Evolutionary conservation across 1,140 invertebrate species (phyloP).

Genomic region (Drosophila watanabei): DNA sequence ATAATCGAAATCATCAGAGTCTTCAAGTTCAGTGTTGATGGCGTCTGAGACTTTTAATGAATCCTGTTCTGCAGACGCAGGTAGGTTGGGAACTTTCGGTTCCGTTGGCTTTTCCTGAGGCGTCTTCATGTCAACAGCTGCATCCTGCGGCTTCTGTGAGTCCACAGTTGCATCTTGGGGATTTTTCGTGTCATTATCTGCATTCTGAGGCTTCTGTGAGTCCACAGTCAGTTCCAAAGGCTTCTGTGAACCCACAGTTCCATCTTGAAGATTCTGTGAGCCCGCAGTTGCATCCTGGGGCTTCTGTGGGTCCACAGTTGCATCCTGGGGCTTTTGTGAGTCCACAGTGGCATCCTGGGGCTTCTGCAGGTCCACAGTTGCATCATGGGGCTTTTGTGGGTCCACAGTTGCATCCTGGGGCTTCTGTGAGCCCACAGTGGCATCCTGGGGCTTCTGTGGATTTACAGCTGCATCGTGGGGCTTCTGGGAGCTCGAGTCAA

Average conservation of each 20-base stretch:
- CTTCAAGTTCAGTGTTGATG: constrained; percentile 38
- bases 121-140: neutral
- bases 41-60: constrained; percentile 4
- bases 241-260: neutral
- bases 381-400: neutral
- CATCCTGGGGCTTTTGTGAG: neutral
- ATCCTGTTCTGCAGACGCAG: neutral
- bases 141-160: neutral
- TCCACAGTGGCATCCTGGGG: neutral
- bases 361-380: neutral
- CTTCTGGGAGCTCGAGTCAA: neutral
- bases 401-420: neutral
- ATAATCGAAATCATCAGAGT: constrained; percentile 53
- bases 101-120: neutral
- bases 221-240: too few species aligned
- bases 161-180: neutral
- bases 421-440: neutral
- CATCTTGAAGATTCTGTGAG: neutral
- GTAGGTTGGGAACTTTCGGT: neutral
- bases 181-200: too few species aligned
- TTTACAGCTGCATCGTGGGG: neutral
- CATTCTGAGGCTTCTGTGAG: neutral
- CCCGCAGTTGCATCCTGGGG: neutral
- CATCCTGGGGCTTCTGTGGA: neutral
- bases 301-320: neutral